Evolutionary conservation across 2,888 invertebrate genomes (phyloP).

Genomic region (Julus scandinavius): DNA sequence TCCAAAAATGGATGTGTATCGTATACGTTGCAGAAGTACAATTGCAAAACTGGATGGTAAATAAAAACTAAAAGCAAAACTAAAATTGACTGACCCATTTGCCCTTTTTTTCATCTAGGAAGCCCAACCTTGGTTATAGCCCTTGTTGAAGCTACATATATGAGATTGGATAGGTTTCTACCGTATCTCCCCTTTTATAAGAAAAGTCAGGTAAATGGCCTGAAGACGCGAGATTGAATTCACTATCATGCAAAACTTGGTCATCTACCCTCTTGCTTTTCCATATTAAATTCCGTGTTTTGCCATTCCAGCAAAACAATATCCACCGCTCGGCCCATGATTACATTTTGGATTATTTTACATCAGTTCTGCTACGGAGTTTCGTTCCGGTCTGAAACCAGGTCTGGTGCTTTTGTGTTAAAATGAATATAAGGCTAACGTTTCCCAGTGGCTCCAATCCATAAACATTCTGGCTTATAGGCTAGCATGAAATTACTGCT

Average conservation of each 20-base stretch:
- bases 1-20: too few relatives aligned
- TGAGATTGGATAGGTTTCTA: neutral
- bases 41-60: too few relatives aligned
- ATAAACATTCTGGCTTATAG: neutral
- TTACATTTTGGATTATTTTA: slow-evolving; percentile 31
- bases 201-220: slow-evolving; percentile 1
- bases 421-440: neutral
- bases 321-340: neutral
- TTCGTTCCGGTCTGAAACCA: neutral
- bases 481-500: slow-evolving; percentile 16
- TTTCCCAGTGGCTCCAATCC: slow-evolving; percentile 2
- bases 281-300: slow-evolving; percentile 31
- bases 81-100: neutral
- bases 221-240: slow-evolving; percentile 26
- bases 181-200: neutral
- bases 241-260: slow-evolving; percentile 30
- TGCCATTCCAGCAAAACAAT: neutral
- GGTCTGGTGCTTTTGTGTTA: neutral
- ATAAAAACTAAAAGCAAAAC: neutral
- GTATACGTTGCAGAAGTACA: too few relatives aligned
- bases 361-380: slow-evolving; percentile 35
- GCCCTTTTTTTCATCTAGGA: neutral
- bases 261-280: neutral
- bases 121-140: neutral
- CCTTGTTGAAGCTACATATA: neutral